Evolutionary conservation across 2,888 invertebrate species (phyloP).

Genomic region (Lasioglossum figueresi): DNA sequence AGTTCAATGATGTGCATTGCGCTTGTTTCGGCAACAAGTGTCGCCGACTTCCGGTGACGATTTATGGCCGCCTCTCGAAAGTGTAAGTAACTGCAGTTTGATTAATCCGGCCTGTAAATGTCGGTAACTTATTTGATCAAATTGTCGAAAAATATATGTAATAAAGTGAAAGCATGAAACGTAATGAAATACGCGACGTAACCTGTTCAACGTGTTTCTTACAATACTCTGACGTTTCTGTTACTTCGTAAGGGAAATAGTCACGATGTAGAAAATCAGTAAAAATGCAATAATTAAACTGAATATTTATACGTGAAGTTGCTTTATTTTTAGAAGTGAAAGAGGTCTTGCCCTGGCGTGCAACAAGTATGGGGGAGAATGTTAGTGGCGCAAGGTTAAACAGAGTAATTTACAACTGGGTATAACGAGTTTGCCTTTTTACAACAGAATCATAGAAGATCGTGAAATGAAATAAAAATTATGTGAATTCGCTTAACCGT

Average conservation of each 20-base stretch:
- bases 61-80: conserved; percentile 24
- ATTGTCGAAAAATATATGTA: not conserved
- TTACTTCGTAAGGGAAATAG: not conserved
- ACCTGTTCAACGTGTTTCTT: not conserved
- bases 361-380: conserved; percentile 12
- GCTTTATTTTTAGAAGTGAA: not conserved
- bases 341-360: conserved; percentile 1
- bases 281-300: not conserved
- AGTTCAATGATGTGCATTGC: not conserved
- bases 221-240: not conserved
- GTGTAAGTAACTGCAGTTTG: conserved; percentile 37
- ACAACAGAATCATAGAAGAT: not conserved
- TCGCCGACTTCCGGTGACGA: not conserved
- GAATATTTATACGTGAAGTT: not conserved
- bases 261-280: not conserved
- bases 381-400: conserved; percentile 11
- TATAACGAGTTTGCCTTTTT: not conserved
- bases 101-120: not conserved
- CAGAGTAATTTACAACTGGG: not conserved
- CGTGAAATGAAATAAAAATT: not conserved
- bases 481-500: not conserved
- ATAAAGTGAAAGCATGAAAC: not conserved
- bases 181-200: not conserved
- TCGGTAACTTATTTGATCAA: not conserved
- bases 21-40: conserved; percentile 11